Conservation (phyloP, 2,113 vertebrate species). For the Gymnocephalus cernua region DNA sequence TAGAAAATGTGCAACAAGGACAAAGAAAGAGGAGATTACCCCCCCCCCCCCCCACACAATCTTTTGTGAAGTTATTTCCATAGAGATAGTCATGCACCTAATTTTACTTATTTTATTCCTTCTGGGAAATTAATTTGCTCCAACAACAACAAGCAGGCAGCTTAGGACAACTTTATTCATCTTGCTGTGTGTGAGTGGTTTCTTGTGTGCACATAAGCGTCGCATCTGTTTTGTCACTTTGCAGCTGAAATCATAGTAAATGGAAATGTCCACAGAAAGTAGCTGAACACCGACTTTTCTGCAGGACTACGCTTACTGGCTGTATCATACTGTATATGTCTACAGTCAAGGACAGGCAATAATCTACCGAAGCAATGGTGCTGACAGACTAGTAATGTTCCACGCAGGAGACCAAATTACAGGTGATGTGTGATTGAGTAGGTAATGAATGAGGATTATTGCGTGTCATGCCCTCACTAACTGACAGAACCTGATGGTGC, state of each 20-base stretch:
- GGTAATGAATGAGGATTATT: constrained; percentile 14
- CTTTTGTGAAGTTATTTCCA: constrained; percentile 18
- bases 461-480: not conserved
- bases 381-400: constrained; percentile 28
- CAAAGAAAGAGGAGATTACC: not conserved
- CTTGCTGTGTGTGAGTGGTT: constrained; percentile 15
- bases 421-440: constrained; percentile 27
- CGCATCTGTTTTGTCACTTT: constrained; percentile 35
- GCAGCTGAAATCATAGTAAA: constrained; percentile 41
- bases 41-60: not conserved
- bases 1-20: not conserved
- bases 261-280: constrained; percentile 45
- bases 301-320: not conserved
- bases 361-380: constrained; percentile 1
- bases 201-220: not conserved
- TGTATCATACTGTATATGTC: not conserved
- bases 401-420: constrained; percentile 9
- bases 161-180: constrained; percentile 26
- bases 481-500: not conserved
- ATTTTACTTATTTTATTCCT: constrained; percentile 7
- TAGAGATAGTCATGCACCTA: not conserved
- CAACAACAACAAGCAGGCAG: not conserved
- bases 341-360: constrained; percentile 1
- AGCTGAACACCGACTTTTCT: constrained; percentile 18
- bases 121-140: constrained; percentile 23